Evolutionary conservation across 2,113 vertebrate genomes (phyloP).

Genomic region (Madoqua kirkii): DNA sequence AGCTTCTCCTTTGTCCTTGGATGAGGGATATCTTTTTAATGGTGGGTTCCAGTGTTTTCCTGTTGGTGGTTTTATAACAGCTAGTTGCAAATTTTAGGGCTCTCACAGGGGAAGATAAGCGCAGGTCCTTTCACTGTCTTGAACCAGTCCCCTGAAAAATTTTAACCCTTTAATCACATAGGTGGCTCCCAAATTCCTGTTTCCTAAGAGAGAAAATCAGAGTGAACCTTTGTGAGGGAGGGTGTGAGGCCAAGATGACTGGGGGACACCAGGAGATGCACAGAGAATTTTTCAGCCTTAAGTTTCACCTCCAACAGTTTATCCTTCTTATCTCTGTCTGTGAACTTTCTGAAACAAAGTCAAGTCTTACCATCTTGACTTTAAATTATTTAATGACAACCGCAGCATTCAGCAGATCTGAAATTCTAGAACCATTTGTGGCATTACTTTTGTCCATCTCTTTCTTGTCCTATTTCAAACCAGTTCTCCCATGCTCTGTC

Average conservation of each 20-base stretch:
- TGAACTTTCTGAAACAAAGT: neutral
- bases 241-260: neutral
- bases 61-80: neutral
- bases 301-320: neutral
- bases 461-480: neutral
- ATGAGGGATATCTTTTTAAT: neutral
- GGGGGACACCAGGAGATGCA: neutral
- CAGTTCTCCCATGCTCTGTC: neutral
- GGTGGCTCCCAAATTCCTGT: neutral
- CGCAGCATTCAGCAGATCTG: neutral
- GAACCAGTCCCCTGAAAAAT: neutral
- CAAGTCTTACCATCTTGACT: neutral
- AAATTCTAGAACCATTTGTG: neutral
- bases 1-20: neutral
- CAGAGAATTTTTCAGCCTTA: neutral
- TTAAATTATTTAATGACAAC: neutral
- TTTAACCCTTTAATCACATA: neutral
- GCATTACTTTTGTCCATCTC: neutral
- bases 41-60: neutral
- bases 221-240: neutral
- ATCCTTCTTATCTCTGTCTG: neutral
- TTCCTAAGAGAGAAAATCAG: neutral
- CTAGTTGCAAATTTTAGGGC: neutral
- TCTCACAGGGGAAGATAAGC: neutral
- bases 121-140: neutral